Percentiles rank a stretch among this genome's conserved stretches.
Conservation (phyloP, 2,888 invertebrate genomes). For the Gerris lacustris region DNA sequence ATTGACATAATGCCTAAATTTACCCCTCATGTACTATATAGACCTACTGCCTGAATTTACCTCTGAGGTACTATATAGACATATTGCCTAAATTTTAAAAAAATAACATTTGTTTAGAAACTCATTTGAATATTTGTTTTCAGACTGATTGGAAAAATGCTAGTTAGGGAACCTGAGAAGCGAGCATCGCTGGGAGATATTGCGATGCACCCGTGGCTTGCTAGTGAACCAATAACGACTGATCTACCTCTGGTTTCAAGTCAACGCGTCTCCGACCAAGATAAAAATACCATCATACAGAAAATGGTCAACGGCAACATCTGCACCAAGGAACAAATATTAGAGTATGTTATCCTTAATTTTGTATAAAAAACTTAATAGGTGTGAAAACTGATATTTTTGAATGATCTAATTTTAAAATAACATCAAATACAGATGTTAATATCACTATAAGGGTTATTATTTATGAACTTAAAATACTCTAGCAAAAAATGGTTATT, state of each 20-base stretch:
- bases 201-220: conserved; percentile 72
- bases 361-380: background rate
- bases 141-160: conserved; percentile 82
- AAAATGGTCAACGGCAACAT: conserved; percentile 94
- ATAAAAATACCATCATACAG: conserved; percentile 80
- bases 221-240: conserved; percentile 43
- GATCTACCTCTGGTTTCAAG: conserved; percentile 71
- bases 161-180: conserved; percentile 84
- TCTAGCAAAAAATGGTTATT: too few relatives aligned
- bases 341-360: conserved; percentile 50
- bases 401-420: too few relatives aligned
- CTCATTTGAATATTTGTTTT: background rate
- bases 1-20: too few relatives aligned
- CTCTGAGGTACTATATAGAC: too few relatives aligned
- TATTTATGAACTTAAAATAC: too few relatives aligned
- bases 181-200: conserved; percentile 81
- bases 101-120: too few relatives aligned
- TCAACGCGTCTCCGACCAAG: conserved; percentile 81
- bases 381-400: too few relatives aligned
- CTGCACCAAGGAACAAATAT: conserved; percentile 84
- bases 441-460: too few relatives aligned
- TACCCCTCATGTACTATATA: too few relatives aligned
- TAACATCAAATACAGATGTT: too few relatives aligned
- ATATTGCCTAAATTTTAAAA: too few relatives aligned
- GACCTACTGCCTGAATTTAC: too few relatives aligned